Evolutionary conservation across 1,140 invertebrate species (phyloP).

Genomic region (Zaprionus davidi): DNA sequence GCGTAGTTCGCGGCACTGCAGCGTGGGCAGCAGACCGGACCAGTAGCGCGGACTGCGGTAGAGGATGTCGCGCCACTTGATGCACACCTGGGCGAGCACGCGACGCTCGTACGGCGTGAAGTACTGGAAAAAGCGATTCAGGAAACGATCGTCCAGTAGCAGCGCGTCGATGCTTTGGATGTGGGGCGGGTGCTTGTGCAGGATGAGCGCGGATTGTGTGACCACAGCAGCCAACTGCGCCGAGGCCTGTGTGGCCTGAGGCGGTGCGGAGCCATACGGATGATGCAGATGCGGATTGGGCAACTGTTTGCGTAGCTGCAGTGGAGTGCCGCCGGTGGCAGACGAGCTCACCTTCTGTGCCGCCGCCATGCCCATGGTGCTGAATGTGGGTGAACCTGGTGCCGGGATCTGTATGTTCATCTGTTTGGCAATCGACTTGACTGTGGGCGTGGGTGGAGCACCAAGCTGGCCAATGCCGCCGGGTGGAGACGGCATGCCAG

Average conservation of each 20-base stretch:
- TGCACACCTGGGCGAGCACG: constrained; percentile 92
- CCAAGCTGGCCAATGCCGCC: constrained; percentile 63
- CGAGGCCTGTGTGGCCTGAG: constrained; percentile 13
- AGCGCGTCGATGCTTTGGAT: constrained; percentile 90
- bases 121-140: constrained; percentile 93
- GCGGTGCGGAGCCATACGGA: constrained; percentile 57
- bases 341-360: constrained; percentile 61
- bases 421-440: constrained; percentile 82
- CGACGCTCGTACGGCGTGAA: constrained; percentile 92
- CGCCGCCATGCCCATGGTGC: constrained; percentile 79
- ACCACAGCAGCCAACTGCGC: constrained; percentile 53
- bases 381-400: constrained; percentile 72
- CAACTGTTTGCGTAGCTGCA: constrained; percentile 78
- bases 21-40: constrained; percentile 91
- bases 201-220: constrained; percentile 67
- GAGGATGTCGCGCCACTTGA: constrained; percentile 93
- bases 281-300: constrained; percentile 83
- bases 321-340: constrained; percentile 51
- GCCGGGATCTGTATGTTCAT: constrained; percentile 80
- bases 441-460: constrained; percentile 76
- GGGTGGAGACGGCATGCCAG: constrained; percentile 55
- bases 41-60: constrained; percentile 93
- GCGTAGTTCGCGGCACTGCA: constrained; percentile 92
- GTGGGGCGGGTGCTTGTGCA: constrained; percentile 84
- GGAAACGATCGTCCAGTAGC: constrained; percentile 92